phyloP scores from a whole-genome alignment of 2,113 vertebrate genomes.

The Sialia sialis region DNA sequence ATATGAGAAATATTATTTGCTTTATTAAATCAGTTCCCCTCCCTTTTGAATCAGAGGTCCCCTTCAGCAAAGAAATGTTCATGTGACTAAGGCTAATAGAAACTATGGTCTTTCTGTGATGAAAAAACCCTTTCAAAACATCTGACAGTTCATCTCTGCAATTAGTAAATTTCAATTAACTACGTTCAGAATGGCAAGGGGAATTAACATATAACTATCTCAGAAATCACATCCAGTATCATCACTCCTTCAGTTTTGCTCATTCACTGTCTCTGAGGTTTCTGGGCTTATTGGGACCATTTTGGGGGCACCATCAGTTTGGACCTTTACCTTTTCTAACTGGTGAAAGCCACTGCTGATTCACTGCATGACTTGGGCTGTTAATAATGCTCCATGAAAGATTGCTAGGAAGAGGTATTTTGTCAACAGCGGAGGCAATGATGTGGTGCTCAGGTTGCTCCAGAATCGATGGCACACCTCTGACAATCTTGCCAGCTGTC shows the following conservation, averaged over 20 bases:
- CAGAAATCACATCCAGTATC: not conserved
- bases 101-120: not conserved
- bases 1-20: not conserved
- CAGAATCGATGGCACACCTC: not conserved
- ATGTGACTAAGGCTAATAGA: not conserved
- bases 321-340: not conserved
- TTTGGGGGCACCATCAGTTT: not conserved
- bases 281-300: not conserved
- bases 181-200: not conserved
- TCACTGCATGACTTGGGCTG: not conserved
- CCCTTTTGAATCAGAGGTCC: not conserved
- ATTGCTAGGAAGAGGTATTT: not conserved
- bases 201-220: not conserved
- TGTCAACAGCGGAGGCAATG: not conserved
- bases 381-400: not conserved
- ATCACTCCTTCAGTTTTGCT: not conserved
- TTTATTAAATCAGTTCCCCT: not conserved
- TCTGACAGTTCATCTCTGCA: constrained; percentile 29
- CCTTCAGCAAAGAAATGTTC: not conserved
- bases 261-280: not conserved
- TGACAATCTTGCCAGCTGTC: not conserved
- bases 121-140: constrained; percentile 7
- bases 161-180: constrained; percentile 45
- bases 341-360: not conserved
- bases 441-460: not conserved